Conservation (phyloP, 2,113 vertebrate species). For the Pelvicachromis taeniatus region DNA sequence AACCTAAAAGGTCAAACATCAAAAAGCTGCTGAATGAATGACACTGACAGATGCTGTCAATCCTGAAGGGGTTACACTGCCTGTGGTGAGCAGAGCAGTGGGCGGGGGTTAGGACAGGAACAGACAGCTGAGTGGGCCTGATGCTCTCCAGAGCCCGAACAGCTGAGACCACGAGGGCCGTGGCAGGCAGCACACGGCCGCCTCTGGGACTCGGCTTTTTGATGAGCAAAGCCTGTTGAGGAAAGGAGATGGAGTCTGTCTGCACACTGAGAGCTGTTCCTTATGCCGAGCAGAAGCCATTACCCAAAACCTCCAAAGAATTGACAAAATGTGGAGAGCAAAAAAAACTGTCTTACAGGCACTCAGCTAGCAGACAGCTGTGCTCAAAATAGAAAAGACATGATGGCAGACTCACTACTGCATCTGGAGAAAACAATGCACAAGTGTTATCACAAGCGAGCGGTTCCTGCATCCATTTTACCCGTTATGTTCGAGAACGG, state of each 20-base stretch:
- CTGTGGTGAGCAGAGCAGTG: not conserved
- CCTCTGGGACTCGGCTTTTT: slow-evolving; percentile 34
- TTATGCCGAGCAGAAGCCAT: slow-evolving; percentile 32
- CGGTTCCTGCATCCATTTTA: not conserved
- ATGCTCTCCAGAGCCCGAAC: slow-evolving; percentile 52
- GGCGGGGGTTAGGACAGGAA: slow-evolving; percentile 2
- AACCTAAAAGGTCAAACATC: slow-evolving; percentile 52
- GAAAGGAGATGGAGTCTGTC: slow-evolving; percentile 13
- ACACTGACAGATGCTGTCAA: slow-evolving; percentile 65
- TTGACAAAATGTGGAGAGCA: slow-evolving; percentile 24
- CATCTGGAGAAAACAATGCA: slow-evolving; percentile 25
- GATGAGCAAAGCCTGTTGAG: slow-evolving; percentile 32
- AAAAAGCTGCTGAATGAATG: slow-evolving; percentile 53
- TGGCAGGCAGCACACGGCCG: not conserved
- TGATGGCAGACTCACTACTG: not conserved
- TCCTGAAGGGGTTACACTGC: slow-evolving; percentile 32
- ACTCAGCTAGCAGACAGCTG: slow-evolving; percentile 35
- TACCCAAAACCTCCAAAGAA: slow-evolving; percentile 38
- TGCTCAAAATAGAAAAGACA: not conserved
- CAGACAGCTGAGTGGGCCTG: slow-evolving; percentile 57
- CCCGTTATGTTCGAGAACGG: not conserved
- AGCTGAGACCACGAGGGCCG: slow-evolving; percentile 51
- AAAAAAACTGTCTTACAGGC: not conserved
- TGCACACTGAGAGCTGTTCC: slow-evolving; percentile 26
- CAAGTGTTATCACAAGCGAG: slow-evolving; percentile 47